phyloP scores from a whole-genome alignment of 2,113 vertebrate genomes.

The Rostratula benghalensis region DNA sequence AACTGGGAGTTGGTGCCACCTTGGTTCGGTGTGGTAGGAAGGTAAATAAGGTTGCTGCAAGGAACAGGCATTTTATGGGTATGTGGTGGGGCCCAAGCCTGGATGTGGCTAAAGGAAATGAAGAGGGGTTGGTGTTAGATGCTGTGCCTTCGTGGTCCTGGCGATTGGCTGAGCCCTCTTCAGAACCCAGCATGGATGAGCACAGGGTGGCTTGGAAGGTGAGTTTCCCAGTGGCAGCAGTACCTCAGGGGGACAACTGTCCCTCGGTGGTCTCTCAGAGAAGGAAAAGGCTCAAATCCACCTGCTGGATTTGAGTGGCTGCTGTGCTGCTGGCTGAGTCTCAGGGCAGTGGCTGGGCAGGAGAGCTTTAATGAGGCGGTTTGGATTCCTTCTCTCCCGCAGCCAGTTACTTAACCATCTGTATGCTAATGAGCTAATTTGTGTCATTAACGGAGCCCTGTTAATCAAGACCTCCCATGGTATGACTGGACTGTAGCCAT shows the following conservation, averaged over 20 bases:
- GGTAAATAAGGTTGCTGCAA: neutral
- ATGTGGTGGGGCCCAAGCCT: neutral
- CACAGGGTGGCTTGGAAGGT: neutral
- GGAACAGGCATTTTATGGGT: neutral
- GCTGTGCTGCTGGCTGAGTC: neutral
- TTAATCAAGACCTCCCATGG: slow-evolving; percentile 19
- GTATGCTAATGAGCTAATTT: slow-evolving; percentile 38
- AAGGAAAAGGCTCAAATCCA: neutral
- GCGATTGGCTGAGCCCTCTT: fast-evolving
- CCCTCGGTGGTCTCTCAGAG: neutral
- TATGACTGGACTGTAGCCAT: neutral
- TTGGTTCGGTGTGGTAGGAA: neutral
- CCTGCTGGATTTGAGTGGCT: fast-evolving
- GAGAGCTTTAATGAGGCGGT: neutral
- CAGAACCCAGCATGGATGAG: neutral
- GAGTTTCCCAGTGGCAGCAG: neutral
- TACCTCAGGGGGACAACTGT: neutral
- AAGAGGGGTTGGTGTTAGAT: neutral
- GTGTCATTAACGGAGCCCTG: slow-evolving; percentile 32
- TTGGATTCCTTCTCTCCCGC: neutral
- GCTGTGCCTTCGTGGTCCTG: fast-evolving
- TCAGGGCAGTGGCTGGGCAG: fast-evolving
- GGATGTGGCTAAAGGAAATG: neutral
- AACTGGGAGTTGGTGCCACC: neutral
- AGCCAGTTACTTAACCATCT: neutral